A percentile compares a stretch with the other conserved stretches of the same genome.
Conservation (phyloP, 2,888 invertebrate genomes). For the Rotaria magnacalcarata region DNA sequence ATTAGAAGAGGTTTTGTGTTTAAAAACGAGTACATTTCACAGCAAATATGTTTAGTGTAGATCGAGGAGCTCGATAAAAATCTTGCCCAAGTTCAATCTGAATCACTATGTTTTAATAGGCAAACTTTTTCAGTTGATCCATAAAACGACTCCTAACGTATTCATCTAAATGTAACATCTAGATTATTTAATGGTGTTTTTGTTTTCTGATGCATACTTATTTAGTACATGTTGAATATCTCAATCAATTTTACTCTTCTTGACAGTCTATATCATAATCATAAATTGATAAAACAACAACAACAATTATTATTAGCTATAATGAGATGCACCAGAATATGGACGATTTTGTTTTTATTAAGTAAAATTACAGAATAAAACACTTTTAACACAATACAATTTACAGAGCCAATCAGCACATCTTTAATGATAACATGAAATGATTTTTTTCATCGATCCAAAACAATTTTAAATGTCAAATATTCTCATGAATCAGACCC, state of each 20-base stretch:
- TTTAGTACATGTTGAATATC: neutral
- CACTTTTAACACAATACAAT: neutral
- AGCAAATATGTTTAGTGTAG: too few species aligned
- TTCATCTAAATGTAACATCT: neutral
- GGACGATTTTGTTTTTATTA: neutral
- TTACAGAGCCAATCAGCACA: neutral
- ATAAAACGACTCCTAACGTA: neutral
- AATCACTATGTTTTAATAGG: too few species aligned
- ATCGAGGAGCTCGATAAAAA: too few species aligned
- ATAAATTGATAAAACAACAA: neutral
- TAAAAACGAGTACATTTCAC: too few species aligned
- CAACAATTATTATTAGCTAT: too few species aligned
- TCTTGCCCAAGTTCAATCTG: too few species aligned
- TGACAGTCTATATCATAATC: neutral
- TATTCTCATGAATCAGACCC: neutral
- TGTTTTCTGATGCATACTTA: neutral
- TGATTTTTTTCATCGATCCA: slow-evolving; percentile 13
- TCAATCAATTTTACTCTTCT: neutral
- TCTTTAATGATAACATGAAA: neutral
- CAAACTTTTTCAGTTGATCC: neutral
- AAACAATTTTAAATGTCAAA: neutral
- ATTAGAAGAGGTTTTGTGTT: too few species aligned
- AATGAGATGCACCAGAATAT: neutral
- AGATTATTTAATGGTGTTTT: neutral
- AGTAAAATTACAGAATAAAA: neutral